Percentiles rank a stretch among this genome's conserved stretches.
Conservation (phyloP, 2,888 invertebrate species). For the Micoletzkya japonica region DNA sequence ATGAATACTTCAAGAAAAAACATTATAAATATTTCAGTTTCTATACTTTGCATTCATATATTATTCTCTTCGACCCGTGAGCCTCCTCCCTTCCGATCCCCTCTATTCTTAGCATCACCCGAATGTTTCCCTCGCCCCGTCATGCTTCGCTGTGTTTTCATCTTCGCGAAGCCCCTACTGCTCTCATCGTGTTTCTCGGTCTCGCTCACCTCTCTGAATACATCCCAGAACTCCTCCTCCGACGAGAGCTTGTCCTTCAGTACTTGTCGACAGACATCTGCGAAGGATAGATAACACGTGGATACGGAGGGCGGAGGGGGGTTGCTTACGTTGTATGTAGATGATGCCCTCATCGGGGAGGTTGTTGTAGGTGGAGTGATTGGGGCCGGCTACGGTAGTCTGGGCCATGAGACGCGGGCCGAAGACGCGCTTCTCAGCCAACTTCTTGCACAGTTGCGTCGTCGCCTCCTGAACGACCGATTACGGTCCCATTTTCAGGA, state of each 20-base stretch:
- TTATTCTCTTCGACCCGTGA: too few relatives aligned
- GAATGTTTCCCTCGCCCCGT: background rate
- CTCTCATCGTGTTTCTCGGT: too few relatives aligned
- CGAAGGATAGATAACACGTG: too few relatives aligned
- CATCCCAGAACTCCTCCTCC: constrained; percentile 63
- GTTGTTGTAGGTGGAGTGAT: constrained; percentile 63
- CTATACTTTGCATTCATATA: background rate
- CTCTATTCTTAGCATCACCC: too few relatives aligned
- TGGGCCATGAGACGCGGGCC: constrained; percentile 62
- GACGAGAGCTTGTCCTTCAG: constrained; percentile 45
- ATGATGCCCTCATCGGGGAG: constrained; percentile 61
- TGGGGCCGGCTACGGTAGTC: constrained; percentile 63
- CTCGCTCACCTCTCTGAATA: constrained; percentile 51
- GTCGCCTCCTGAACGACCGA: constrained; percentile 58
- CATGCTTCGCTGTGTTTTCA: background rate
- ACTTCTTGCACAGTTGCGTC: constrained; percentile 62
- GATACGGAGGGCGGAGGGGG: too few relatives aligned
- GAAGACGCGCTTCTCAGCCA: constrained; percentile 63
- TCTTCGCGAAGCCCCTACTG: background rate
- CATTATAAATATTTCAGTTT: background rate
- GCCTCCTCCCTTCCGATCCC: too few relatives aligned
- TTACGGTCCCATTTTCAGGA: background rate
- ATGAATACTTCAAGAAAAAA: too few relatives aligned
- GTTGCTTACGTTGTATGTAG: constrained; percentile 59
- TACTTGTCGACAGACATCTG: constrained; percentile 61